Percentiles rank a stretch among this genome's conserved stretches.
Conservation (phyloP, 1,140 invertebrate genomes). For the Araneus ventricosus region DNA sequence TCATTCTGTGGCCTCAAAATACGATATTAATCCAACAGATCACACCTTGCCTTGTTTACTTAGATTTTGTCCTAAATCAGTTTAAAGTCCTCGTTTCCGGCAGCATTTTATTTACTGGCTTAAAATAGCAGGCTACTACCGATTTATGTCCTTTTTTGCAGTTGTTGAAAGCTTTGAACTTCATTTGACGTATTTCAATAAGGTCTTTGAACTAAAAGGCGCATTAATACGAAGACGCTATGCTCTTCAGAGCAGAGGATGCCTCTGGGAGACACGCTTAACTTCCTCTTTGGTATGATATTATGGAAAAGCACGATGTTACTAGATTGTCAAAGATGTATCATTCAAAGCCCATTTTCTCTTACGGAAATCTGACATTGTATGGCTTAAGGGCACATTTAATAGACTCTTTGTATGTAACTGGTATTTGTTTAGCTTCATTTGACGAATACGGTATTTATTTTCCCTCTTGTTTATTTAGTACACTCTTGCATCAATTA, state of each 20-base stretch:
- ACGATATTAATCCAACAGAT: too few species aligned
- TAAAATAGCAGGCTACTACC: background rate
- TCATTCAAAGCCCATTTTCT: background rate
- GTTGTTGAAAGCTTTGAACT: conserved; percentile 5
- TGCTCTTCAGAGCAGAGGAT: conserved; percentile 26
- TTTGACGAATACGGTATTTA: background rate
- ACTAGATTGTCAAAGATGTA: background rate
- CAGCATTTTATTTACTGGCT: background rate
- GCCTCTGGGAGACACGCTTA: conserved; percentile 61
- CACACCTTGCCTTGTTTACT: too few species aligned
- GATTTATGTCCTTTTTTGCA: background rate
- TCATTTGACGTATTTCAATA: background rate
- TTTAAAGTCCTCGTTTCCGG: too few species aligned
- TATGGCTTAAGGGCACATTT: background rate
- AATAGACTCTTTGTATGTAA: background rate
- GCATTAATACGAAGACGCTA: background rate
- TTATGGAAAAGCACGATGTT: background rate
- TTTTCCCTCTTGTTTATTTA: background rate
- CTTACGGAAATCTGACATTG: background rate
- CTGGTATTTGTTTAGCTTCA: conserved; percentile 5
- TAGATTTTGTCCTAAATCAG: too few species aligned
- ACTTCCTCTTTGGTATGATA: conserved; percentile 9
- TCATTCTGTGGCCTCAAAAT: too few species aligned
- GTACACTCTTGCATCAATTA: background rate
- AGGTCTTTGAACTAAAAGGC: conserved; percentile 51